These are phyloP conservation scores for Pluvianellus socialis DNA, from an alignment of 2,113 vertebrate genomes.

Conservation along the genomic window DNA sequence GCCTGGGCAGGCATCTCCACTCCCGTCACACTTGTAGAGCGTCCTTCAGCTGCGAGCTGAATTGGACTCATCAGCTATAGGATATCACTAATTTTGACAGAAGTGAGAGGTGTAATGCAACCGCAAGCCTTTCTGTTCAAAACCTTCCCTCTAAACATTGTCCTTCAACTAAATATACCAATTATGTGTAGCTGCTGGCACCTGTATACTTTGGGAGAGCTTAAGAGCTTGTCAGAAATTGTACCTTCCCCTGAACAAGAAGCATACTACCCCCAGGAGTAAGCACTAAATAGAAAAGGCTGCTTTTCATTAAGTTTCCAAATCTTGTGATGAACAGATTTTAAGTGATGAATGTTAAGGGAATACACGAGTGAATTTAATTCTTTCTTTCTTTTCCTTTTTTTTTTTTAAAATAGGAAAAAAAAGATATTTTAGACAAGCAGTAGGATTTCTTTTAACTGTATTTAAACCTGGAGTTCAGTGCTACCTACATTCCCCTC, in stretches of 20 bases:
- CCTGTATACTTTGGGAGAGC: background rate
- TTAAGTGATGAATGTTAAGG: background rate
- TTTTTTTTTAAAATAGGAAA: background rate
- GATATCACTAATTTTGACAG: background rate
- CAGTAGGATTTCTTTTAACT: background rate
- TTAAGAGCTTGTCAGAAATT: background rate
- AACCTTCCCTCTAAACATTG: accelerated
- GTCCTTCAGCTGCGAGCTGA: background rate
- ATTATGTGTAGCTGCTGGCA: background rate
- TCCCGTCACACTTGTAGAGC: background rate
- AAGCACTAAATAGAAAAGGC: background rate
- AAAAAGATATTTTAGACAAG: background rate
- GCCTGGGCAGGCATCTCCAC: background rate
- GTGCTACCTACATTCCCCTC: background rate
- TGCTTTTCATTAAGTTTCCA: background rate
- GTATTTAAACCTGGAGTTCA: background rate
- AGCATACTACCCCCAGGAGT: background rate
- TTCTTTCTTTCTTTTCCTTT: background rate
- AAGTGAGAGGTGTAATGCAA: background rate
- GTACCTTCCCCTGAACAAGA: background rate
- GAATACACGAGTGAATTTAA: background rate
- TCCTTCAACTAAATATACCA: background rate
- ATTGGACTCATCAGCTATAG: background rate
- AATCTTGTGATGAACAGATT: background rate
- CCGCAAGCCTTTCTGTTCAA: background rate